These are phyloP conservation scores for Pteropus rufus DNA, from an alignment of 2,797 vertebrate genomes.

Conservation along the genomic window DNA sequence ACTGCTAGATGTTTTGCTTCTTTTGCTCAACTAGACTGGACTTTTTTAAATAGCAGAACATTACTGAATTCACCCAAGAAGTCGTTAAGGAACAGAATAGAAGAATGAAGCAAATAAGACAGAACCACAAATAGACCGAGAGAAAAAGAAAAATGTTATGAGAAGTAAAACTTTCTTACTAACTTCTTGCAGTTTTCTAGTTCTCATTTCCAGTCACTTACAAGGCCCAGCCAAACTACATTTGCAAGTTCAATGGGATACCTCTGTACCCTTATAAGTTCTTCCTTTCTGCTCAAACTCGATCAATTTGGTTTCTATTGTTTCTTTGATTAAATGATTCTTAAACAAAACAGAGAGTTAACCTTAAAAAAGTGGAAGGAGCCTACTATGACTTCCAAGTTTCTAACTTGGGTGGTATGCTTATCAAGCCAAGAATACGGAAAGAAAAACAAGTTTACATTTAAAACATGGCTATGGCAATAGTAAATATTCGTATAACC, in stretches of 20 bases:
- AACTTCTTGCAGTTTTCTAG: constrained; percentile 9
- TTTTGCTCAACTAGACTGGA: neutral
- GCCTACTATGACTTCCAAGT: neutral
- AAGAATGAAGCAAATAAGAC: neutral
- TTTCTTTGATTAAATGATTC: constrained; percentile 5
- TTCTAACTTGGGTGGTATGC: neutral
- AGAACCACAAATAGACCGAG: neutral
- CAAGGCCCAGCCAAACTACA: neutral
- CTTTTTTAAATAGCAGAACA: neutral
- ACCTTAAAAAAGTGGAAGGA: neutral
- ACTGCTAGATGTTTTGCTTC: neutral
- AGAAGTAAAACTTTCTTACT: neutral
- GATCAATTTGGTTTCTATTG: neutral
- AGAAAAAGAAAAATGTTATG: neutral
- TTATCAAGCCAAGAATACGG: neutral
- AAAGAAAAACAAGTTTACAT: neutral
- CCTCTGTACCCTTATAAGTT: neutral
- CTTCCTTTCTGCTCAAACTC: neutral
- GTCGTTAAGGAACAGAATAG: neutral
- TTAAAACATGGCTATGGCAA: neutral
- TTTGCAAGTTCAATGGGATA: neutral
- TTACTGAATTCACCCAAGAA: constrained; percentile 7
- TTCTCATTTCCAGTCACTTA: neutral
- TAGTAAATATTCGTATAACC: neutral
- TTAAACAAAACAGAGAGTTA: neutral